Evolutionary conservation across 2,888 invertebrate genomes (phyloP), one percentile per base, ranked within the genome.

Genomic region (Calliopum simillimum): DNA sequence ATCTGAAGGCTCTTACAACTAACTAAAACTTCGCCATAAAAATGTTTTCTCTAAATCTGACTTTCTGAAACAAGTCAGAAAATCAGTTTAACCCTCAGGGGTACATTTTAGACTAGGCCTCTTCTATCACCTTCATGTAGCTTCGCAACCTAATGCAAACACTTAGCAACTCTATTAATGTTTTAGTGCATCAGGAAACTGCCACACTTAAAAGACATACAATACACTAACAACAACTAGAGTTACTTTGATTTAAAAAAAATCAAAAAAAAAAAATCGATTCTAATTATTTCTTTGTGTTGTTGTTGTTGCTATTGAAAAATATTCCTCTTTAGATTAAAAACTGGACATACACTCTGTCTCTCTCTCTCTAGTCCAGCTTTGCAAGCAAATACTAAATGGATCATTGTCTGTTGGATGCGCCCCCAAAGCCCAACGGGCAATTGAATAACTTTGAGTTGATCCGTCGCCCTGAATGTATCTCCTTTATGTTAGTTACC

Each of bases 331-430:
- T 44, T 44, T 6, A 14, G 16, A 12, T 11, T 43, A 16, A 23
- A 14, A n/a, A 59, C 19, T 41, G 12, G 33, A n/a, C 16, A 46
- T 43, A n/a, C 46, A 19, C 44, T 44, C 46, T 19, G 14, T 21
- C 21, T 2, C 19, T n/a, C 55, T 3, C 14, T 13, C 16, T 6
- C 12, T 44, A 41, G n/a, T 19, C 56, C 12, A 14, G 4, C 12
- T 16, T 14, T 56, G 2, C 61, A 21, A 2, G 16, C 61, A 5
- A 33, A 43, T 19, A 55, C 53, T 43, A 66, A 66, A 59, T 68
- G 68, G 68, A 61, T 61, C 68, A 61, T 61, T 53, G 68, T 68
- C 68, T 68, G 68, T 43, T 53, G 61, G 68, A 23, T 53, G 59
- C 61, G 68, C 68, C 61, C 44, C 59, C 51, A 16, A 61, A 43